Evolutionary conservation across 2,797 vertebrate genomes (phyloP), one percentile per base, ranked within the genome.

Genomic region (Pseudochaenichthys georgianus): DNA sequence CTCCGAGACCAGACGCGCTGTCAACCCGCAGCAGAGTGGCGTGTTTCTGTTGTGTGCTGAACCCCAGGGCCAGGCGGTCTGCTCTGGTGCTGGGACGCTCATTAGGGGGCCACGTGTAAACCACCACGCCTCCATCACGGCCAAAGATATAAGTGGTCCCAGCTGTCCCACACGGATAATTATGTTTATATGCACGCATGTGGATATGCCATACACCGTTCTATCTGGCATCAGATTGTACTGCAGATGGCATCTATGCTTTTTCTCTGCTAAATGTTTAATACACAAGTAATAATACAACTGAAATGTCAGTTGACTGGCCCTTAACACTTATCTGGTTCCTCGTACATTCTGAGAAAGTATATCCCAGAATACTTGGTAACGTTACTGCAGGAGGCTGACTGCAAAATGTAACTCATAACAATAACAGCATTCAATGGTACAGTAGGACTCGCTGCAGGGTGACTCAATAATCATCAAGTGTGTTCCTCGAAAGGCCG

Each of bases 91-190:
- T 99, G 38, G 98, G 98, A 72, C 98, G 95, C 87, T 99, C 98
- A 34, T 99, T 99, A 38, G 98, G 98, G 69, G 98, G 98, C 98
- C 98, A 99, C 0, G 97, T 99, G 93, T 99, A 99, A 17, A 98
- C 94, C 87, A 99, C 98, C 50, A 98, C 89, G 80, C 98, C 98
- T 87, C 98, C 98, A 76, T 98, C 98, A 89, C 98, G 97, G 82
- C 97, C 97, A 90, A 99, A 99, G 92, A 99, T 99, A 86, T 99
- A 99, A 0, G 98, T 99, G 69, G 98, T 99, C 85, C 98, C 98
- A 93, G 97, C 98, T 99, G 96, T 17, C 55, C 2, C 8, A 59
- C 13, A 79, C 42, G 85, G 46, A 87, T 58, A 72, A 63, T n/a
- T 34, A 5, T 8, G 15, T 28, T 55, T 16, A 66, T 77, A 59